phyloP scores from a whole-genome alignment of 2,888 invertebrate species.

The Pogonocherus hispidulus region DNA sequence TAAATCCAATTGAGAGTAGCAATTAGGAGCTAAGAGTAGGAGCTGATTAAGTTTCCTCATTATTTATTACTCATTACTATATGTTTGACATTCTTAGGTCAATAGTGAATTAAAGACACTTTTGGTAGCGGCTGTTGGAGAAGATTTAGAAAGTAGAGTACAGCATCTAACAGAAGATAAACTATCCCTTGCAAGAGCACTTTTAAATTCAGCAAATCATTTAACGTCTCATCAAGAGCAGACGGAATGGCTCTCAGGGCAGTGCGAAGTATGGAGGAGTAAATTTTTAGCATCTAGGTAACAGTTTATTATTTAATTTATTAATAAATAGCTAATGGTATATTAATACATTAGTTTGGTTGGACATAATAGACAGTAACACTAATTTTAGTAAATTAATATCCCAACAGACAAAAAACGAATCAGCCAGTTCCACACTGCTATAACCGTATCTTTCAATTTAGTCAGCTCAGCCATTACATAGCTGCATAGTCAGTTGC shows the following conservation, averaged over 20 bases:
- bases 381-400: too few species aligned
- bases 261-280: constrained; percentile 96
- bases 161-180: constrained; percentile 94
- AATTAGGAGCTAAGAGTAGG: too few species aligned
- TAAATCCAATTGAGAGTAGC: too few species aligned
- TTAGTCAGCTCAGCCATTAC: too few species aligned
- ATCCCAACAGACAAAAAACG: too few species aligned
- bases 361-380: too few species aligned
- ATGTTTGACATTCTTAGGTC: constrained; percentile 73
- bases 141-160: constrained; percentile 91
- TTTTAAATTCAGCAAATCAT: constrained; percentile 88
- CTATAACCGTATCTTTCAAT: too few species aligned
- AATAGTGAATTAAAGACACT: constrained; percentile 94
- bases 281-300: constrained; percentile 96
- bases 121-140: constrained; percentile 94
- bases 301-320: too few species aligned
- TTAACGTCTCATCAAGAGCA: constrained; percentile 92
- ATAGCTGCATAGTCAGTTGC: too few species aligned
- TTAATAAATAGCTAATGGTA: too few species aligned
- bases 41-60: not conserved
- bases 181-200: constrained; percentile 86
- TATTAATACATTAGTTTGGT: too few species aligned
- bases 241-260: constrained; percentile 92
- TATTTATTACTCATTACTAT: not conserved
- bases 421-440: too few species aligned